Evolutionary conservation across 2,113 vertebrate genomes (phyloP).

Genomic region (Tragelaphus buxtoni): DNA sequence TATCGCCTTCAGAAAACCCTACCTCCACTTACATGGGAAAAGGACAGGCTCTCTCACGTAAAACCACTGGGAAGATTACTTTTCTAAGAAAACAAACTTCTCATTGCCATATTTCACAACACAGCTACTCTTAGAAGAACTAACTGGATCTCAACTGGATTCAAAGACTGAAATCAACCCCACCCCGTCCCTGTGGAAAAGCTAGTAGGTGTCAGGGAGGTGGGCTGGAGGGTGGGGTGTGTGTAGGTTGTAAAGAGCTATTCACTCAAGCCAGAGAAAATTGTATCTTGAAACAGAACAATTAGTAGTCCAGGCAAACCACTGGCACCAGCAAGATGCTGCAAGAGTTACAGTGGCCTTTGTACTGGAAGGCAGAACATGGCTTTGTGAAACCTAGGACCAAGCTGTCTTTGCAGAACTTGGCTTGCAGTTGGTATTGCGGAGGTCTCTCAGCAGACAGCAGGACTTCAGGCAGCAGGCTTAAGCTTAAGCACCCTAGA

Average conservation of each 20-base stretch:
- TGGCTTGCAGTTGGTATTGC: not conserved
- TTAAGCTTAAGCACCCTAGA: not conserved
- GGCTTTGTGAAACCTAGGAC: not conserved
- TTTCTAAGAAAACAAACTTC: slow-evolving; percentile 33
- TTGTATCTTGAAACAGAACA: not conserved
- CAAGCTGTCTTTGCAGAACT: not conserved
- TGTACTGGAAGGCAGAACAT: not conserved
- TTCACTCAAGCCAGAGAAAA: not conserved
- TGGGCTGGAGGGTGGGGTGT: not conserved
- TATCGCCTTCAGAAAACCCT: slow-evolving; percentile 38
- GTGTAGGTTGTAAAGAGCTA: not conserved
- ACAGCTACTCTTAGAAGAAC: not conserved
- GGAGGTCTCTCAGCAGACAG: not conserved
- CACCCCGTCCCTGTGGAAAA: not conserved
- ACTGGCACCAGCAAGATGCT: not conserved
- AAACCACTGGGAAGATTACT: not conserved
- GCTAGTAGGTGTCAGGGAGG: not conserved
- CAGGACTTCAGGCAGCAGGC: not conserved
- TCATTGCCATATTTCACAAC: not conserved
- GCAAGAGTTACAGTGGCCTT: not conserved
- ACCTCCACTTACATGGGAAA: not conserved
- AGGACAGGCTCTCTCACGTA: not conserved
- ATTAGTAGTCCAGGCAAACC: not conserved
- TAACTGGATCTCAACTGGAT: not conserved
- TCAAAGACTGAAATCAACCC: not conserved